These are phyloP conservation scores for Heliconius ethilla DNA, from an alignment of 2,888 invertebrate species.

Conservation along the genomic window DNA sequence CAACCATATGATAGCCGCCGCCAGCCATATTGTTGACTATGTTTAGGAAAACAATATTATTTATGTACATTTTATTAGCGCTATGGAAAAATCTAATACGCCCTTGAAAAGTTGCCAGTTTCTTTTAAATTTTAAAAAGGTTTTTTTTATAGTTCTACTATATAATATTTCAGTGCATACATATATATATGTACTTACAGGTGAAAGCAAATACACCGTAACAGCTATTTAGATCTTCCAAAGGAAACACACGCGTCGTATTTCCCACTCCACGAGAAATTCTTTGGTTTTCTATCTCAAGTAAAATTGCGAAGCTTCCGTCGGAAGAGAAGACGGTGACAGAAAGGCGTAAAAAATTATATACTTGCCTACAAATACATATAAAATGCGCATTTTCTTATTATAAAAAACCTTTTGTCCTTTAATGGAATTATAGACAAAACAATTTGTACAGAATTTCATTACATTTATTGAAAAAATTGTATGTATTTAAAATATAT, in stretches of 20 bases:
- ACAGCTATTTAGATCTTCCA: not conserved
- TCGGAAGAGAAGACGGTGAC: constrained; percentile 5
- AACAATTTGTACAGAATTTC: not conserved
- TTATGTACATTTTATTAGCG: not conserved
- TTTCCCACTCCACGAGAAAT: not conserved
- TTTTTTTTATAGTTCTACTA: not conserved
- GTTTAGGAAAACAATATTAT: not conserved
- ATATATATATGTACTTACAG: not conserved
- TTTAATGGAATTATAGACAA: not conserved
- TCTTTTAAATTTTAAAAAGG: not conserved
- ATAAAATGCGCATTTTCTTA: not conserved
- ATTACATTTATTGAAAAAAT: not conserved
- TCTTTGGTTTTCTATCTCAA: constrained; percentile 15
- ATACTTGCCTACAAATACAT: not conserved
- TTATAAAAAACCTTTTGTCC: not conserved
- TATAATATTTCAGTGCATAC: not conserved
- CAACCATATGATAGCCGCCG: not conserved
- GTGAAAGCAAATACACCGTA: not conserved
- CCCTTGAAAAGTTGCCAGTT: not conserved
- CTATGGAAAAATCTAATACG: not conserved
- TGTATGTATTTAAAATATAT: not conserved
- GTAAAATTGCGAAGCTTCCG: constrained; percentile 10
- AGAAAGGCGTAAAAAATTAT: constrained; percentile 4
- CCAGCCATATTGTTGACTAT: not conserved
- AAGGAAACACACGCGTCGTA: constrained; percentile 5